Evolutionary conservation across 2,797 vertebrate species (phyloP), one percentile per base, ranked within the genome.

Genomic region (Rhabdophis nuchalis): DNA sequence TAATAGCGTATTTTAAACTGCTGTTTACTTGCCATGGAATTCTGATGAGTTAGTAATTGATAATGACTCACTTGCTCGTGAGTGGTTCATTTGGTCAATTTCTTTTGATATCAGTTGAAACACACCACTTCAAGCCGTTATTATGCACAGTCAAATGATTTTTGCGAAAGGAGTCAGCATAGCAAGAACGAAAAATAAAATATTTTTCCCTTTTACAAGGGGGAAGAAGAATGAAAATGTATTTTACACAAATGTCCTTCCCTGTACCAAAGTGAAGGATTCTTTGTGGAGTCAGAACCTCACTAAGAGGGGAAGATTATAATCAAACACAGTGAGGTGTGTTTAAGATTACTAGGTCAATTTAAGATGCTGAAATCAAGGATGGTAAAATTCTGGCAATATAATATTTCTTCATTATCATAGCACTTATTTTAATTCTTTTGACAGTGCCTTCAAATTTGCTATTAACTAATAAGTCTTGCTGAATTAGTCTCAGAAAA

Each of bases 1-100:
- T 18, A 41, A 87, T 92, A 90, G 82, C 88, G 32, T 91, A 90
- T 85, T 93, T 90, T n/a, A 95, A 92, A 89, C 18, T 13, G 54
- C 36, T 87, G 16, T 85, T 92, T 92, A 61, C 68, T 94, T 85
- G 56, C 32, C 86, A 6, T 0, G 56, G 90, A n/a, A 90, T 92
- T 94, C 85, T 86, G 77, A 90, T 56, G 90, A 92, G 86, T 36
- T 64, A 90, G 64, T 68, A n/a, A 64, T 89, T 82, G 85, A 88
- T 72, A 93, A 85, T 36, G 0, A 11, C n/a, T 36, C 77, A 86
- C 52, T 29, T 93, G 91, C 89, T 56, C 32, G 1, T 2, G 0
- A 91, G 0, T 23, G 64, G 53, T 56, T 94, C 89, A n/a, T 14
- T 85, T 52, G 52, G 86, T 12, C 58, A 94, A 27, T 93, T 92